Base-by-base conservation (phyloP, 2,888 invertebrate genomes). In the Endotricha flammealis region DNA sequence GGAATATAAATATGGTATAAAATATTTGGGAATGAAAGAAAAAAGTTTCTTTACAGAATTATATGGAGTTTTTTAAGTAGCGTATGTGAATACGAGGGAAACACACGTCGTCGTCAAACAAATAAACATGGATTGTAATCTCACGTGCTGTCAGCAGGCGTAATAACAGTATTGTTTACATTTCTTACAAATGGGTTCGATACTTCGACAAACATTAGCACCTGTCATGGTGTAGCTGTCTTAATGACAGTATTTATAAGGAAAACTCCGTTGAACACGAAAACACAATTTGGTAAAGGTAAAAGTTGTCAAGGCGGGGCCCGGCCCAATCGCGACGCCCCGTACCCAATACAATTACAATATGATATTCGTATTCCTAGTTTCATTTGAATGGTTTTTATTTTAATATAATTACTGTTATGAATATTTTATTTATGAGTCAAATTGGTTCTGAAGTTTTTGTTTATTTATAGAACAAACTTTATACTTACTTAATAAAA, bases 171-270 rank as follows among this genome's bases (percentile, higher is more conserved):
- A 71, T 70, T 76, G 71, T 76, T 77, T 76, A 69, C 64, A 64
- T 71, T 69, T 64, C 63, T 57, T 64, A 62, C 64, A 74, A 79
- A 79, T 74, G 65, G 65, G 62, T 64, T 62, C 68, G 62, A 76
- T 80, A 73, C 73, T 65, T 72, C 57, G 53, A 67, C 63, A 68
- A 64, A 73, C 79, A 82, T 86, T 81, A 83, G 70, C 77, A 72
- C 72, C 80, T 83, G 85, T 81, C 85, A 72, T 66, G 51, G 62
- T 66, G 74, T 69, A 67, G 65, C 71, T 75, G 74, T 76, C 78
- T 80, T 86, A 85, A 86, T 86, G 81, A 85, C 79, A 81, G 81
- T 83, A 81, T 85, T 86, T 85, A 83, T 83, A 83, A 83, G 82
- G 81, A 83, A 83, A 86, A 81, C 73, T 83, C 79, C 68, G 64